Evolutionary conservation across 1,140 invertebrate species (phyloP).

Genomic region (Orchestia grillus): DNA sequence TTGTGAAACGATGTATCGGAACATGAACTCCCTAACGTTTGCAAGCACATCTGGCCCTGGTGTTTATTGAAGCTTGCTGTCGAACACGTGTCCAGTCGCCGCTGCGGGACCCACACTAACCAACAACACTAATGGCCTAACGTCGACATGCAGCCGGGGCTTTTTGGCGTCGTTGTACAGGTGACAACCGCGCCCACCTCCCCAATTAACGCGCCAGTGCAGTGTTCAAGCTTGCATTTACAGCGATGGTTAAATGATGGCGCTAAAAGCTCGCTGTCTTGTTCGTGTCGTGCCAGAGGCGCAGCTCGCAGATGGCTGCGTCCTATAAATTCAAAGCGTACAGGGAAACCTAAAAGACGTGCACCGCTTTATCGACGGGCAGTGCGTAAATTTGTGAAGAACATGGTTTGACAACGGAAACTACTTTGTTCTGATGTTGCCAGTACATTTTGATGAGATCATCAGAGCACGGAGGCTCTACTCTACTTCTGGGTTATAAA

Average conservation of each 20-base stretch:
- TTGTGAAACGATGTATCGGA: background rate
- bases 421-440: background rate
- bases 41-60: background rate
- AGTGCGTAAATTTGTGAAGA: background rate
- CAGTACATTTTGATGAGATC: background rate
- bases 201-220: background rate
- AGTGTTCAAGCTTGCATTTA: background rate
- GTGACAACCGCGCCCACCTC: background rate
- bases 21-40: background rate
- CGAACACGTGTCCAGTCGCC: constrained; percentile 12
- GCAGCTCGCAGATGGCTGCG: background rate
- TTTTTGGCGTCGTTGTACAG: constrained; percentile 30
- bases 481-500: background rate
- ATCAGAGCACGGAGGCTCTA: background rate
- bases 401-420: background rate
- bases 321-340: background rate
- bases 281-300: background rate
- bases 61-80: background rate
- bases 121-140: constrained; percentile 25
- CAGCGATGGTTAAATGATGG: background rate
- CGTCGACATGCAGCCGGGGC: constrained; percentile 37
- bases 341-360: background rate
- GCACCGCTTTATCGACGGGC: background rate
- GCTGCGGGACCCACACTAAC: background rate
- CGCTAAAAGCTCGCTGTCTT: background rate